Conservation (phyloP, 1,140 invertebrate genomes). For the Mamestra configurata region DNA sequence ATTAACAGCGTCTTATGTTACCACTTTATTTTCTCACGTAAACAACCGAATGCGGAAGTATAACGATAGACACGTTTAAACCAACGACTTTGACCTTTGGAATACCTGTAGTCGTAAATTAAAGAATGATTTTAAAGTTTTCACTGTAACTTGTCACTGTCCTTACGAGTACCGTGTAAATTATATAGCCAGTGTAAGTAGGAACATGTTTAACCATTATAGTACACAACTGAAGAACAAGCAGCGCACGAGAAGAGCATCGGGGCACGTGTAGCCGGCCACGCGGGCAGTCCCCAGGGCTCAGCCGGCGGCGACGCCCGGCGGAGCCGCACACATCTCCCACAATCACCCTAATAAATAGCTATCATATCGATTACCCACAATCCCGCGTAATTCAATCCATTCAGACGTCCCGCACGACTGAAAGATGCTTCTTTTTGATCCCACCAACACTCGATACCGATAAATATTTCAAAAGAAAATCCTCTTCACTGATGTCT, state of each 20-base stretch:
- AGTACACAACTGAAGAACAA: not conserved
- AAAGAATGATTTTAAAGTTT: too few species aligned
- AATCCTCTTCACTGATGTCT: constrained; percentile 22
- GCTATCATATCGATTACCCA: constrained; percentile 49
- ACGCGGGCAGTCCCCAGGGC: constrained; percentile 25
- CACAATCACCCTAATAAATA: constrained; percentile 49
- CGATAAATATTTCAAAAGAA: constrained; percentile 44
- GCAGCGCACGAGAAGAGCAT: too few species aligned
- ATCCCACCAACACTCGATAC: constrained; percentile 14
- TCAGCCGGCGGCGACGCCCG: too few species aligned
- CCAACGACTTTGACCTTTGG: too few species aligned
- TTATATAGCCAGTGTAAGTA: too few species aligned
- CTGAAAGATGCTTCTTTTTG: constrained; percentile 25
- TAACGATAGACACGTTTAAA: not conserved
- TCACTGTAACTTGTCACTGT: not conserved
- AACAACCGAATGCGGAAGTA: not conserved
- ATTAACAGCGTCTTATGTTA: not conserved
- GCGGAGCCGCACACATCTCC: constrained; percentile 14
- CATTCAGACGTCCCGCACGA: constrained; percentile 37
- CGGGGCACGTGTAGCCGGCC: constrained; percentile 22
- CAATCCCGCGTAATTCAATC: constrained; percentile 49
- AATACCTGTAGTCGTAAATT: too few species aligned
- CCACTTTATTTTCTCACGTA: not conserved
- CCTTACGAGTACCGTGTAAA: too few species aligned
- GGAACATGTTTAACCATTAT: not conserved